Percentiles rank a stretch among this genome's conserved stretches.
Conservation (phyloP, 2,113 vertebrate species). For the Danio rerio region GRCz12tu NC_133177.1:3144501-3145000, state of each 20-base stretch:
- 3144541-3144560: not conserved
- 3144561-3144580: constrained; percentile 5
- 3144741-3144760: not conserved
- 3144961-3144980: too few relatives aligned
- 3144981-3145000: too few relatives aligned
- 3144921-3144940: too few relatives aligned
- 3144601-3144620: not conserved
- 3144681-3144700: not conserved
- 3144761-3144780: not conserved
- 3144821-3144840: not conserved
- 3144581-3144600: not conserved
- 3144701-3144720: not conserved
- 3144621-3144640: constrained; percentile 11
- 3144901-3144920: too few relatives aligned
- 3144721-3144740: constrained; percentile 31
- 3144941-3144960: too few relatives aligned
- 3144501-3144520: constrained; percentile 11
- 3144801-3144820: not conserved
- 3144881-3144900: too few relatives aligned
- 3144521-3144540: constrained; percentile 16
- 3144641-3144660: not conserved
- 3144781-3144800: not conserved
- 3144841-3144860: too few relatives aligned
- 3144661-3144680: constrained; percentile 1
- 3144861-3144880: too few relatives aligned